Evolutionary conservation across 2,113 vertebrate genomes (phyloP), one percentile per base, ranked within the genome.

Genomic region (Muntiacus reevesi): DNA sequence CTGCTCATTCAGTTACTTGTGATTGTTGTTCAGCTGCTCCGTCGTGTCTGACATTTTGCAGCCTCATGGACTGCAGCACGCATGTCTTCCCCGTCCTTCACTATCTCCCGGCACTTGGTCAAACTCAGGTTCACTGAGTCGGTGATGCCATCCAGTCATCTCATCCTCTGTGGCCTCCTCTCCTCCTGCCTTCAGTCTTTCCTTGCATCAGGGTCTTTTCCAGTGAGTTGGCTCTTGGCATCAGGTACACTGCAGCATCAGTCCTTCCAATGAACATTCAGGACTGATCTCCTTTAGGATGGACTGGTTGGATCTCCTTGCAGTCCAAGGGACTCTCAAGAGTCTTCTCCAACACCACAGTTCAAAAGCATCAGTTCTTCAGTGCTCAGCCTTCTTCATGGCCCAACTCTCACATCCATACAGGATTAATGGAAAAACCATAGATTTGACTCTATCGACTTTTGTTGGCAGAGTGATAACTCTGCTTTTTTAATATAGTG

Each of bases 1-100:
- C 82, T 0, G 3, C 9, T 87, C 5, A 16, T 33, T 62, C 30
- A 27, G 0, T 21, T 10, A 1, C 30, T 43, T 64, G 1, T 64
- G 21, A 36, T 23, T 6, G 33, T 3, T 74, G 71, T 43, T 74
- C 12, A 40, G 71, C 14, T 1, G 1, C 36, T 74, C 36, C 12
- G 36, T 40, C 21, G 19, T 40, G 67, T 74, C 67, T 74, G 36
- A 74, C 36, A 40, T 74, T 27, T 74, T 25, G 36, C 71, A 43
- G 7, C 12, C 71, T 6, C 11, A 27, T 43, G 36, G 21, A 74
- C 36, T 43, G 36, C 21, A 43, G 36, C 71, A 74, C 11, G 3
- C 71, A 21, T 13, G n/a, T 36, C 36, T 7, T 7, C 36, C 21
- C 36, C 14, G 71, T 43, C 71, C 36, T 14, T 74, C 23, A 1